These are phyloP conservation scores for Volucella zonaria DNA, from an alignment of 2,888 invertebrate species.

Conservation along the genomic window DNA sequence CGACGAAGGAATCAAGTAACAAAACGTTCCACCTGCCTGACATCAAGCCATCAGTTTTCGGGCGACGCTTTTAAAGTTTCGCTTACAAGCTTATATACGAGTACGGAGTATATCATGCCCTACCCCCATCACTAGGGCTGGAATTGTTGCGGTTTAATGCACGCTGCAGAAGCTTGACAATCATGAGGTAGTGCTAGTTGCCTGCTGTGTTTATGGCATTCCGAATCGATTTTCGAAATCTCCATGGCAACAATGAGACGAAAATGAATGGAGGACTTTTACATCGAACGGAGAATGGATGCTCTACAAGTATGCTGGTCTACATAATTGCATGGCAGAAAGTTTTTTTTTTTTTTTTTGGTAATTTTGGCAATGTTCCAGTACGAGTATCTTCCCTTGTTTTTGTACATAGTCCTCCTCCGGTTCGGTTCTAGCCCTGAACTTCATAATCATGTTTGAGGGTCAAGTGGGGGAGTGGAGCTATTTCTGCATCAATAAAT, in stretches of 20 bases:
- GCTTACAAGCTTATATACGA: background rate
- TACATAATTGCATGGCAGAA: background rate
- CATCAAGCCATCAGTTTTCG: constrained; percentile 14
- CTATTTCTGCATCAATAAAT: constrained; percentile 66
- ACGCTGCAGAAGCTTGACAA: constrained; percentile 42
- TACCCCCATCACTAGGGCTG: background rate
- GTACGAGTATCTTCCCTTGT: constrained; percentile 2
- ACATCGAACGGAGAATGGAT: background rate
- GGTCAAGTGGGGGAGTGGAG: constrained; percentile 57
- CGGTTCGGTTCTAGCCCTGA: constrained; percentile 41
- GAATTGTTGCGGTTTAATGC: constrained; percentile 46
- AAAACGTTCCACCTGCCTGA: constrained; percentile 48
- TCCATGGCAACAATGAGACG: constrained; percentile 6
- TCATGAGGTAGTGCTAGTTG: constrained; percentile 9
- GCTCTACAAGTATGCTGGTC: background rate
- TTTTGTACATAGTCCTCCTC: constrained; percentile 15
- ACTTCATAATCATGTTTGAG: constrained; percentile 66
- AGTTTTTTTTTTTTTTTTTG: background rate
- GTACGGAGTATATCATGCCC: background rate
- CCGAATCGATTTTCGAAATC: constrained; percentile 58
- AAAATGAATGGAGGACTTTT: constrained; percentile 1
- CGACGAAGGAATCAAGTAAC: constrained; percentile 42
- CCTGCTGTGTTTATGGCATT: constrained; percentile 9
- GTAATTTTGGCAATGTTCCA: constrained; percentile 65
- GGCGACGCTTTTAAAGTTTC: constrained; percentile 39